Evolutionary conservation across 2,888 invertebrate genomes (phyloP), one percentile per base, ranked within the genome.

Genomic region (Ormyrus pomaceus): DNA sequence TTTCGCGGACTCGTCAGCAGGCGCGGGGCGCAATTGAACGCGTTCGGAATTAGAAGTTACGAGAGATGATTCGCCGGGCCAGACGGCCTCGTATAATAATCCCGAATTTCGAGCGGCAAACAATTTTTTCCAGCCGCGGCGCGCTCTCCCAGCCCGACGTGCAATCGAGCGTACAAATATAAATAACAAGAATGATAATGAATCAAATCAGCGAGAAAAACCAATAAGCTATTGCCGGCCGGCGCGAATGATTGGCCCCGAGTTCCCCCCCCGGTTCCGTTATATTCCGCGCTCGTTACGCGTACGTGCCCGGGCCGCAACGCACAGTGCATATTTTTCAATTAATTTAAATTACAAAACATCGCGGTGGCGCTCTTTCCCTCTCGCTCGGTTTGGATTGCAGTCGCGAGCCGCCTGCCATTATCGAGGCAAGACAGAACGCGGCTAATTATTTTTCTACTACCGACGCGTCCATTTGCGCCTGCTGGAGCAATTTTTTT

Each of bases 261-360:
- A 79, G 74, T 80, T 77, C 82, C 34, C 34, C 34, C 34, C 4
- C 34, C 3, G 3, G 80, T 78, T 76, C 82, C 69, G 78, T 82
- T 83, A 81, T 80, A 82, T 80, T 71, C 74, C 61, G 34, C 65
- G 66, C 64, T 45, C 62, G 62, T 71, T 71, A 62, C 51, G 62
- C 65, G 11, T 46, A 5, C 34, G n/a, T 7, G 61, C n/a, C 50
- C 56, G 34, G 3, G 55, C 50, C 65, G 58, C 71, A 87, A 87
- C 89, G 85, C 86, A 87, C 86, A 86, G 86, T 88, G 89, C 89
- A 89, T 89, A 89, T 90, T 89, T 90, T 90, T 89, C 90, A 89
- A 89, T 89, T 90, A 89, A 90, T 90, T 89, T 89, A 89, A 89
- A 89, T 89, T 88, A 88, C 89, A 89, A 89, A 89, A 89, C 88